Conservation (phyloP, 2,113 vertebrate species). For the Ceratotherium simum region DNA sequence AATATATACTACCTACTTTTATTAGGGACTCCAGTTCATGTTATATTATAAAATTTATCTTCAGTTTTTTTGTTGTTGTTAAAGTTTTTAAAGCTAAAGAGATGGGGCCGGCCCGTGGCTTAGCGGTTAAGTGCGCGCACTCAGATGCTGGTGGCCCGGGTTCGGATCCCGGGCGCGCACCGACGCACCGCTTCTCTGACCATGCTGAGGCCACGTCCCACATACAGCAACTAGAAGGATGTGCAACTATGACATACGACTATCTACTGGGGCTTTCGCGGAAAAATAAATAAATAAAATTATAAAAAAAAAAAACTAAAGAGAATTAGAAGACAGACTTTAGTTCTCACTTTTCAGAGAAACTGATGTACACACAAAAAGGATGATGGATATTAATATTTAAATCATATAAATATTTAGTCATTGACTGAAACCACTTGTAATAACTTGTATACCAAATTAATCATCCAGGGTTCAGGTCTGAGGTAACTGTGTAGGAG, state of each 20-base stretch:
- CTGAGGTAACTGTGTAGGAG: not conserved
- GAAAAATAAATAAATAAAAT: too few relatives aligned
- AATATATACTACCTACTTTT: not conserved
- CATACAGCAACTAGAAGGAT: too few relatives aligned
- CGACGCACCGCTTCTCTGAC: too few relatives aligned
- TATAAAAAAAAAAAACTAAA: too few relatives aligned
- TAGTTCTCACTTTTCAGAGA: constrained; percentile 46
- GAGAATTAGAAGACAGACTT: not conserved
- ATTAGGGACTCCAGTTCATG: not conserved
- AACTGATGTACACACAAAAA: not conserved
- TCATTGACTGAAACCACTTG: not conserved
- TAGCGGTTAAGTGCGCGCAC: too few relatives aligned
- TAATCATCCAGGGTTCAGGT: not conserved
- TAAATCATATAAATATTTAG: not conserved
- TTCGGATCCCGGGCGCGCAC: too few relatives aligned
- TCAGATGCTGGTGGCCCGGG: too few relatives aligned
- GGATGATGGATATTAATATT: not conserved
- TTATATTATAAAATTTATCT: not conserved
- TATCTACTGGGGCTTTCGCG: too few relatives aligned
- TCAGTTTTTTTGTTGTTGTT: not conserved
- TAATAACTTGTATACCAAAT: not conserved
- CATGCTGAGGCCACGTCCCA: too few relatives aligned
- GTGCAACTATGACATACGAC: too few relatives aligned
- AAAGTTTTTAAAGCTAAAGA: not conserved
- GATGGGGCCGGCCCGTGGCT: too few relatives aligned